These are phyloP conservation scores for Sinelater perroti DNA, from an alignment of 2,888 invertebrate species.

Conservation along the genomic window DNA sequence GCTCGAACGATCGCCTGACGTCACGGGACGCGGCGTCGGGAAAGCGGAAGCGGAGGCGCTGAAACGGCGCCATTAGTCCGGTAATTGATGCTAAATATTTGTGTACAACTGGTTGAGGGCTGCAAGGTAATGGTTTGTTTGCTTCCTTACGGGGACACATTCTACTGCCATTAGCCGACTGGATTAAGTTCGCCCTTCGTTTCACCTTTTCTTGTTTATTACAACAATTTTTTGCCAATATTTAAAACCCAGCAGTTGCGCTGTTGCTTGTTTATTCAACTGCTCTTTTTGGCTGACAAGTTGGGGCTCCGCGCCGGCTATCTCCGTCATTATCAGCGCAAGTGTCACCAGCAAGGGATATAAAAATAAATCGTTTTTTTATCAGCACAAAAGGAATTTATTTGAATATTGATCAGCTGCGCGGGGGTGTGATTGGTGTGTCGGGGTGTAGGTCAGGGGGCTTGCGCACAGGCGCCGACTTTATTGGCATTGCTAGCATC, in stretches of 20 bases:
- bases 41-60: constrained; percentile 45
- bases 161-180: too few species aligned
- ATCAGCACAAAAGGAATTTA: constrained; percentile 25
- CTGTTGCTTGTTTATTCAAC: too few species aligned
- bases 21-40: constrained; percentile 45
- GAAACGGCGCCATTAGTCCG: constrained; percentile 44
- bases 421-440: constrained; percentile 29
- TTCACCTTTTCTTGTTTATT: too few species aligned
- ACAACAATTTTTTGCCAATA: too few species aligned
- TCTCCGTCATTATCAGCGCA: neutral
- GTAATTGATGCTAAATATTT: constrained; percentile 50
- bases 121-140: too few species aligned
- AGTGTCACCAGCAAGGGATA: neutral
- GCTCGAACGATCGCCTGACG: constrained; percentile 52
- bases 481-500: constrained; percentile 39
- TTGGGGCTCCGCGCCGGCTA: too few species aligned
- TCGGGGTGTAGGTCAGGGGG: constrained; percentile 36
- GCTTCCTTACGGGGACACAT: too few species aligned
- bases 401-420: constrained; percentile 45
- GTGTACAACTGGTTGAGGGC: too few species aligned
- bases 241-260: too few species aligned
- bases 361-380: constrained; percentile 30
- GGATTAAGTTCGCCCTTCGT: too few species aligned
- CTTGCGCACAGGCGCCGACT: constrained; percentile 33
- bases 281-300: too few species aligned